Conservation (phyloP, 1,140 invertebrate genomes). For the Bombus soroeensis region DNA sequence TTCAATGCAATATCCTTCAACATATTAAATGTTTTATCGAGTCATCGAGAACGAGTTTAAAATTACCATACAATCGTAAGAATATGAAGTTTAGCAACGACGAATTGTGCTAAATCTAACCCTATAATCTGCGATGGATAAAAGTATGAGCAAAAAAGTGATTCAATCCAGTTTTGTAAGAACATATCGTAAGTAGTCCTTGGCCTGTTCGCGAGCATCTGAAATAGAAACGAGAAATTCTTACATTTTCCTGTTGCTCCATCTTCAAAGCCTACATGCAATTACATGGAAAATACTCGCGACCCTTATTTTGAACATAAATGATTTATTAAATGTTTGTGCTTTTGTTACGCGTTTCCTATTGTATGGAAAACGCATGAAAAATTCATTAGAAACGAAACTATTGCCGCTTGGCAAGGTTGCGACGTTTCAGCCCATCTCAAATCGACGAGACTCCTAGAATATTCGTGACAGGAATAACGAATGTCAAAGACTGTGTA, state of each 20-base stretch:
- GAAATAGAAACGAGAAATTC: constrained; percentile 32
- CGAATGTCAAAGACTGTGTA: background rate
- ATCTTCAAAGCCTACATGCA: background rate
- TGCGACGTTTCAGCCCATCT: background rate
- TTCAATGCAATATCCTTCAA: background rate
- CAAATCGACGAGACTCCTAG: constrained; percentile 2
- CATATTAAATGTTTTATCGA: background rate
- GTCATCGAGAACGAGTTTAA: background rate
- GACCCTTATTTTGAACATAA: background rate
- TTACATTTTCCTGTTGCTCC: background rate
- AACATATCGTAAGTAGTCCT: constrained; percentile 20
- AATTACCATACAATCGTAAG: constrained; percentile 37
- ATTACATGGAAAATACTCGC: background rate
- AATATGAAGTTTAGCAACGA: constrained; percentile 22
- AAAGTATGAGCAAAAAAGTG: constrained; percentile 33
- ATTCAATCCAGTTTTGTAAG: constrained; percentile 54
- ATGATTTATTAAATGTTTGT: background rate
- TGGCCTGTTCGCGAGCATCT: constrained; percentile 18
- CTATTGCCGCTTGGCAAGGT: background rate
- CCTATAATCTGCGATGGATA: background rate
- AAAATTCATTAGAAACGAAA: constrained; percentile 37
- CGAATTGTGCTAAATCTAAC: background rate
- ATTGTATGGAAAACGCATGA: constrained; percentile 2
- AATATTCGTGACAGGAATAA: constrained; percentile 11
- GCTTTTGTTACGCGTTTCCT: background rate